Evolutionary conservation across 1,140 invertebrate genomes (phyloP).

Genomic region (Macrosteles quadrilineatus): DNA sequence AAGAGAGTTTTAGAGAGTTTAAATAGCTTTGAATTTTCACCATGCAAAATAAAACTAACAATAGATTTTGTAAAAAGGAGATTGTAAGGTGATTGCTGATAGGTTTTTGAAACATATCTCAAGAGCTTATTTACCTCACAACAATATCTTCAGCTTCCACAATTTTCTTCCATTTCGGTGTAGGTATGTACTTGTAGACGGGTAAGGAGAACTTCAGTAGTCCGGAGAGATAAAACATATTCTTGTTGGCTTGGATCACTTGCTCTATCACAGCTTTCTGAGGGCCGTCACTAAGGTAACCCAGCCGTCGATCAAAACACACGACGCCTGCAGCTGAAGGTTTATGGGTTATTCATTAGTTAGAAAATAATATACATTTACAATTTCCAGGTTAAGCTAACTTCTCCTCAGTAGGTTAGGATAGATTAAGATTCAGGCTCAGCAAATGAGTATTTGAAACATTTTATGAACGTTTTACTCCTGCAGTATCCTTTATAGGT

Average conservation of each 20-base stretch:
- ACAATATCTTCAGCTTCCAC: slow-evolving; percentile 49
- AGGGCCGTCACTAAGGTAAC: slow-evolving; percentile 47
- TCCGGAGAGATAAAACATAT: slow-evolving; percentile 51
- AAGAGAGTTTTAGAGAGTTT: no score
- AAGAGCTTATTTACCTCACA: slow-evolving; percentile 8
- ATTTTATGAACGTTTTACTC: no score
- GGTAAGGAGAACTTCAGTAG: slow-evolving; percentile 52
- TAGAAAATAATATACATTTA: background rate
- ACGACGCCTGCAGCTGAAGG: slow-evolving; percentile 55
- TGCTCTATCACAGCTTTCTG: slow-evolving; percentile 45
- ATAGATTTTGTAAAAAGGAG: no score
- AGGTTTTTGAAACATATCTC: no score
- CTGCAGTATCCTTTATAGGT: no score
- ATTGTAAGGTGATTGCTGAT: no score
- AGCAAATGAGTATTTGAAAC: no score
- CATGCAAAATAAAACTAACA: no score
- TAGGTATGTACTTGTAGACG: slow-evolving; percentile 51
- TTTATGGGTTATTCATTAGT: slow-evolving; percentile 39
- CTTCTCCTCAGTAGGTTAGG: no score
- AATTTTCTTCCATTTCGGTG: slow-evolving; percentile 49
- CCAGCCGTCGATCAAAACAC: slow-evolving; percentile 54
- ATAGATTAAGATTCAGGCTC: no score
- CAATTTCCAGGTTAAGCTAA: no score
- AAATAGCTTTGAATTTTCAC: no score
- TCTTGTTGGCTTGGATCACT: slow-evolving; percentile 52